Evolutionary conservation across 2,797 vertebrate species (phyloP).

Genomic region (Anisognathus igniventris): DNA sequence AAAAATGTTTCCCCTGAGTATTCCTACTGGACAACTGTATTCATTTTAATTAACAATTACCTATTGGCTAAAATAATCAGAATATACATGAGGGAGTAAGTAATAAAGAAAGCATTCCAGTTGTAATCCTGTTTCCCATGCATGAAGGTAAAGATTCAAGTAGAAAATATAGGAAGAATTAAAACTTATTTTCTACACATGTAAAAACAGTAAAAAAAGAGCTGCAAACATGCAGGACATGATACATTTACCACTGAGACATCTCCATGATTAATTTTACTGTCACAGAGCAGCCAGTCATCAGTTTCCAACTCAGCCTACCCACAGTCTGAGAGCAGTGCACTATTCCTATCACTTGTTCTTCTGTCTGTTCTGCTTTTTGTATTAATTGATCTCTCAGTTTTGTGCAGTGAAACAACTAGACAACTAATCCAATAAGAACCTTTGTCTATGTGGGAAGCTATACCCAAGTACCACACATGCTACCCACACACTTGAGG

Average conservation of each 20-base stretch:
- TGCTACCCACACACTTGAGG: not conserved
- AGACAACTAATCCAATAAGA: not conserved
- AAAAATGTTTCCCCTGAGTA: not conserved
- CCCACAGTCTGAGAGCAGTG: not conserved
- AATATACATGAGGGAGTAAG: not conserved
- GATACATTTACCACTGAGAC: not conserved
- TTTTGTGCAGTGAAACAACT: not conserved
- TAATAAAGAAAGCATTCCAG: not conserved
- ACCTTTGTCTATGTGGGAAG: not conserved
- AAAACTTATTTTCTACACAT: not conserved
- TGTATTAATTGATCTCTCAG: not conserved
- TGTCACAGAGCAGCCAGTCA: not conserved
- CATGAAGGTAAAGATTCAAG: not conserved
- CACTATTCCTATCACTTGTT: not conserved
- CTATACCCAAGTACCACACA: not conserved
- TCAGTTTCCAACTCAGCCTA: not conserved
- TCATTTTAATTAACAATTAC: slow-evolving; percentile 40
- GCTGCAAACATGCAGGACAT: not conserved
- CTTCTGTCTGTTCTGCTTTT: not conserved
- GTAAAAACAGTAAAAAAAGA: not conserved
- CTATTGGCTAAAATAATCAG: slow-evolving; percentile 27
- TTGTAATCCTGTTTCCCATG: not conserved
- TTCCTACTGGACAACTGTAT: slow-evolving; percentile 2
- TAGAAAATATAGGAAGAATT: not conserved
- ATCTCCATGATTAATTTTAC: not conserved